Percentiles rank a stretch among this genome's conserved stretches.
phyloP scores from a whole-genome alignment of 2,888 invertebrate species.

The Cantharis rufa region DNA sequence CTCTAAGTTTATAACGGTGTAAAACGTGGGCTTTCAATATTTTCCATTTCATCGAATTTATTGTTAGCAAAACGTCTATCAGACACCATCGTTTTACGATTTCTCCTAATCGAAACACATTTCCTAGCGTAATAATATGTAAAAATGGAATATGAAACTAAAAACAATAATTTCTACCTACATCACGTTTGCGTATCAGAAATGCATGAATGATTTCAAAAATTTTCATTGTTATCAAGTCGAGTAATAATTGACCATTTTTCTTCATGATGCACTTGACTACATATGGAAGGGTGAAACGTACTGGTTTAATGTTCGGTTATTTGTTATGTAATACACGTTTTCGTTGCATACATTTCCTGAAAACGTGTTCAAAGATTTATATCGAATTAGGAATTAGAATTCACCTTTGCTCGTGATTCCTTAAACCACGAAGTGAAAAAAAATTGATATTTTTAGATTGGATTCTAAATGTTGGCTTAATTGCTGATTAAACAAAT shows the following conservation, averaged over 20 bases:
- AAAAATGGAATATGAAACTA: not conserved
- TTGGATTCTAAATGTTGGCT: not conserved
- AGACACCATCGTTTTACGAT: not conserved
- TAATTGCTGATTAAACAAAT: not conserved
- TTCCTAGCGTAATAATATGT: not conserved
- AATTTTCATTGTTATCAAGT: not conserved
- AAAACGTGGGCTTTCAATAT: not conserved
- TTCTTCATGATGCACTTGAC: conserved; percentile 15
- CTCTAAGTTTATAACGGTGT: not conserved
- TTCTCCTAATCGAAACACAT: not conserved
- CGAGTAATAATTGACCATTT: not conserved
- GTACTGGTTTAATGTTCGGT: conserved; percentile 23
- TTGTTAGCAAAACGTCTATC: not conserved
- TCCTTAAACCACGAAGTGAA: not conserved
- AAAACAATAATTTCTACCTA: not conserved
- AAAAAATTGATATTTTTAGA: not conserved
- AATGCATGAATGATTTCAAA: not conserved
- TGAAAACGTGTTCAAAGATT: conserved; percentile 36
- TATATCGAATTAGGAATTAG: conserved; percentile 37
- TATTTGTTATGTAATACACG: conserved; percentile 32
- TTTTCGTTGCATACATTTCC: conserved; percentile 34
- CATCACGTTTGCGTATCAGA: not conserved
- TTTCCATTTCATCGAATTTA: not conserved
- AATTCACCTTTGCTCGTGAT: conserved; percentile 32
- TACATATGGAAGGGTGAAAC: conserved; percentile 23